Evolutionary conservation across 1,140 invertebrate species (phyloP).

Genomic region (Oreohelix idahoensis): DNA sequence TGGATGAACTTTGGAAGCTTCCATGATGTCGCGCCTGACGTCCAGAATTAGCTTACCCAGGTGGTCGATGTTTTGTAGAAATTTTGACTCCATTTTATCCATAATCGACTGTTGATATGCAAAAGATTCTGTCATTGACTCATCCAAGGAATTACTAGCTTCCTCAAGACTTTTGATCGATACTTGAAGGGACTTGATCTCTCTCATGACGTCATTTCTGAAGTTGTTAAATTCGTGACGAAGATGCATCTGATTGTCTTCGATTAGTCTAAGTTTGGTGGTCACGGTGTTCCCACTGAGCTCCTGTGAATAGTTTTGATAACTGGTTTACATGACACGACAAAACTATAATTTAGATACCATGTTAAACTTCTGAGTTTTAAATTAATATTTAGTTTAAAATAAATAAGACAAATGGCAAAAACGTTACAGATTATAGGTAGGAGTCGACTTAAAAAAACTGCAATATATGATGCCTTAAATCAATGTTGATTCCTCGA

Average conservation of each 20-base stretch:
- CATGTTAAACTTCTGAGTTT: no score
- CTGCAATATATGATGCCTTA: no score
- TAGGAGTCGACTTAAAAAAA: no score
- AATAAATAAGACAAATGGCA: no score
- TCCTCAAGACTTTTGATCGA: not conserved
- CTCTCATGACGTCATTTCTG: no score
- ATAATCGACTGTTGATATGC: not conserved
- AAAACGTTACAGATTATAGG: no score
- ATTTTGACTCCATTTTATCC: not conserved
- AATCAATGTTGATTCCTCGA: no score
- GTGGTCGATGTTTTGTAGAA: not conserved
- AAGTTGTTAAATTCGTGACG: not conserved
- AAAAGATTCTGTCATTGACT: slow-evolving; percentile 17
- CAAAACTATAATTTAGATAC: no score
- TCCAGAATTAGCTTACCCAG: not conserved
- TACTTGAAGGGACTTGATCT: not conserved
- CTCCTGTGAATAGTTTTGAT: not conserved
- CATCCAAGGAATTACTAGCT: not conserved
- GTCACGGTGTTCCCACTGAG: not conserved
- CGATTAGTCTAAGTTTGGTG: not conserved
- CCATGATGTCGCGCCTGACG: not conserved
- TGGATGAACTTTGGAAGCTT: not conserved
- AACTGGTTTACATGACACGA: no score
- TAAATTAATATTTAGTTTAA: no score
- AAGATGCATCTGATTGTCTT: no score